Conservation (phyloP, 2,888 invertebrate genomes). For the Pheosia tremula region DNA sequence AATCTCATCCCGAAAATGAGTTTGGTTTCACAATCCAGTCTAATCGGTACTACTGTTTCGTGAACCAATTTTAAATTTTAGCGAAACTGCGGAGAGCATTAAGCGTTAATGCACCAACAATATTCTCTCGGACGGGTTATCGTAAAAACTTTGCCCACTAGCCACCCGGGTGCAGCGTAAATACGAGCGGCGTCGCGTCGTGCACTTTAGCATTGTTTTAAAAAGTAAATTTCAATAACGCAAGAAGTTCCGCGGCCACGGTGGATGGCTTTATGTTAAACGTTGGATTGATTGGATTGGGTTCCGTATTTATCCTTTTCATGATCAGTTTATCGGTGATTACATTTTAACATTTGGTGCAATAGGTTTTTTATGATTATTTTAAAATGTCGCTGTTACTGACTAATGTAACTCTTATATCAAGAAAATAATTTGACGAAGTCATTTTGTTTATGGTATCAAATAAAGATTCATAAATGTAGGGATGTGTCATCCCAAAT, state of each 20-base stretch:
- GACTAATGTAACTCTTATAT: too few species aligned
- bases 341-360: neutral
- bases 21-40: constrained; percentile 50
- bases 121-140: constrained; percentile 67
- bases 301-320: neutral
- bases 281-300: constrained; percentile 40
- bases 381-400: neutral
- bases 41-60: constrained; percentile 66
- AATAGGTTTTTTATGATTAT: constrained; percentile 16
- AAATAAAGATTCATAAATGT: constrained; percentile 12
- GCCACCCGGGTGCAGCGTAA: constrained; percentile 53
- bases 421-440: constrained; percentile 9
- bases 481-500: constrained; percentile 22
- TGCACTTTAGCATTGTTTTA: constrained; percentile 75
- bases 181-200: constrained; percentile 46
- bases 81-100: constrained; percentile 65
- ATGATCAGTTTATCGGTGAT: neutral
- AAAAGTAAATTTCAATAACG: constrained; percentile 78
- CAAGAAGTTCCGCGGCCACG: constrained; percentile 61
- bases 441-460: constrained; percentile 4
- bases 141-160: constrained; percentile 79
- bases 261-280: constrained; percentile 51
- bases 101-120: constrained; percentile 80
- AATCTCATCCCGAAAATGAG: constrained; percentile 50
- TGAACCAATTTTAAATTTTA: constrained; percentile 75